Conservation (phyloP, 2,113 vertebrate genomes). For the Carollia perspicillata region DNA sequence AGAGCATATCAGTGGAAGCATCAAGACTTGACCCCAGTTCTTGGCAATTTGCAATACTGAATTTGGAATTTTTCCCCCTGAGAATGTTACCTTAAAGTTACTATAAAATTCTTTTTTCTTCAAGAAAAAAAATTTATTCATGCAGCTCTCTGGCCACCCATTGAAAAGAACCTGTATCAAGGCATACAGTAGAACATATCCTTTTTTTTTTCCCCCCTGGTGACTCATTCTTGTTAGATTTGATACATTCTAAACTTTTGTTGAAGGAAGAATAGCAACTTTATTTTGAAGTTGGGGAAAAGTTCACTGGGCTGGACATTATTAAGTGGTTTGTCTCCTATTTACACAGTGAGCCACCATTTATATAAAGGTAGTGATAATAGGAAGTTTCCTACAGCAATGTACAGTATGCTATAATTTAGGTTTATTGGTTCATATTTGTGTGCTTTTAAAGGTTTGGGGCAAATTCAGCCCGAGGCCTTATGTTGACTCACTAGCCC, state of each 20-base stretch:
- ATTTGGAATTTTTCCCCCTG: not conserved
- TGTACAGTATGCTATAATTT: slow-evolving; percentile 34
- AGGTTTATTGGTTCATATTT: slow-evolving; percentile 44
- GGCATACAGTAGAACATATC: not conserved
- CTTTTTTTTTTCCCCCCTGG: not conserved
- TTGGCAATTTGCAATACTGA: slow-evolving; percentile 41
- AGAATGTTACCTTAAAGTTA: slow-evolving; percentile 48
- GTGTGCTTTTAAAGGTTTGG: slow-evolving; percentile 60
- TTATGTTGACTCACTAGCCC: slow-evolving; percentile 16
- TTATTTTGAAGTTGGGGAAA: slow-evolving; percentile 46
- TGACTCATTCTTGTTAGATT: not conserved
- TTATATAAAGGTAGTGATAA: slow-evolving; percentile 31
- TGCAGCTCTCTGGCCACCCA: not conserved
- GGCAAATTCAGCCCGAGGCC: slow-evolving; percentile 36
- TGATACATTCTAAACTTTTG: not conserved
- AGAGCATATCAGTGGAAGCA: slow-evolving; percentile 11
- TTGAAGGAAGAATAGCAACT: slow-evolving; percentile 51
- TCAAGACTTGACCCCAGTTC: slow-evolving; percentile 36
- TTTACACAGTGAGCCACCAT: not conserved
- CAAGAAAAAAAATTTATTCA: not conserved
- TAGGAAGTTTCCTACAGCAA: slow-evolving; percentile 13
- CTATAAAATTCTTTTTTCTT: not conserved
- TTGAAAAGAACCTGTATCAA: not conserved
- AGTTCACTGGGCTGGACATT: slow-evolving; percentile 42
- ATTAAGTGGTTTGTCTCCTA: slow-evolving; percentile 53